Conservation (phyloP, 2,888 invertebrate species). For the Eupithecia subumbrata region DNA sequence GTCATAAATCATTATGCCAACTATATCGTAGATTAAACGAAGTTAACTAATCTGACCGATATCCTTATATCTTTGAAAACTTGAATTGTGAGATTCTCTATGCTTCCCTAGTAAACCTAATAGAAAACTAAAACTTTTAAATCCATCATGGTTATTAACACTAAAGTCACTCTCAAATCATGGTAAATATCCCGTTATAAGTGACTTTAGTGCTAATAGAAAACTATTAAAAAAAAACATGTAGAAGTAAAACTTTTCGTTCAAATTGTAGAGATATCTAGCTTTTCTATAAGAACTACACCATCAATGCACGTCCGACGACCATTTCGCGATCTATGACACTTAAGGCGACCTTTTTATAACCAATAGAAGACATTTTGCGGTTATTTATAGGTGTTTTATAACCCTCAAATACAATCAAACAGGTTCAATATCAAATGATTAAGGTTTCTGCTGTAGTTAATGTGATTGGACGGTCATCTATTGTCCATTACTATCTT, state of each 20-base stretch:
- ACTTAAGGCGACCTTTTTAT: slow-evolving; percentile 75
- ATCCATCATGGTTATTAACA: too few species aligned
- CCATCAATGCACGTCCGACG: slow-evolving; percentile 45
- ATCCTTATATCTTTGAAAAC: neutral
- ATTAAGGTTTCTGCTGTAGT: slow-evolving; percentile 37
- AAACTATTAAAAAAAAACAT: neutral
- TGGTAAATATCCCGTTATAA: too few species aligned
- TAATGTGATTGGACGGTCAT: slow-evolving; percentile 14
- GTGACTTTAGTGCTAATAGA: too few species aligned
- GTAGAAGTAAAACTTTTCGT: neutral
- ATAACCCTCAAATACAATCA: slow-evolving; percentile 61
- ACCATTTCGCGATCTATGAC: slow-evolving; percentile 67
- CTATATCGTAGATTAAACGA: neutral
- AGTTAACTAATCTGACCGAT: too few species aligned
- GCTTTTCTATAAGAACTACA: slow-evolving; percentile 12
- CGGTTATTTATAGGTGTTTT: slow-evolving; percentile 69
- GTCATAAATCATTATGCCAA: neutral
- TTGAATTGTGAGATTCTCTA: neutral
- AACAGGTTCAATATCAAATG: slow-evolving; percentile 42
- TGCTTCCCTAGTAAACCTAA: too few species aligned
- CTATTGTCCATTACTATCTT: slow-evolving; percentile 12
- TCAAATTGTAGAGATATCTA: neutral
- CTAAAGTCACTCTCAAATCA: too few species aligned
- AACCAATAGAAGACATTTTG: slow-evolving; percentile 63
- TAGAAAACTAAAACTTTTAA: too few species aligned